phyloP scores from a whole-genome alignment of 2,888 invertebrate genomes.

The Mesorhabditis sp. region DNA sequence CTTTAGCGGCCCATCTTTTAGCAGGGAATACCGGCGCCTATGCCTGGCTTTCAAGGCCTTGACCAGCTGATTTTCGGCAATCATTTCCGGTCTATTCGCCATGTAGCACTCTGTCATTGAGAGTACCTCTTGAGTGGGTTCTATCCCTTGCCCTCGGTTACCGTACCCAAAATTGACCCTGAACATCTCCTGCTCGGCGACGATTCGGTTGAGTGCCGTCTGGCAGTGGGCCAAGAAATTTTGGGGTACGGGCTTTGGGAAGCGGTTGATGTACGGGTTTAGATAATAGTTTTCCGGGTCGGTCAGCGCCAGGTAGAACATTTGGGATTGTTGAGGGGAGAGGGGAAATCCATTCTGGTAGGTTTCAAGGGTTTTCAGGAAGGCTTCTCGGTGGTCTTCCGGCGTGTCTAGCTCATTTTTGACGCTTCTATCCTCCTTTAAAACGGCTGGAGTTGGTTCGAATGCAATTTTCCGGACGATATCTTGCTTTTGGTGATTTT shows the following conservation, averaged over 20 bases:
- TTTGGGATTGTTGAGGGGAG: constrained; percentile 26
- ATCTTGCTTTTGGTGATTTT: too few species aligned
- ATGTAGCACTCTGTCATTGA: constrained; percentile 31
- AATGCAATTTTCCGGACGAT: too few species aligned
- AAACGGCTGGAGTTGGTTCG: too few species aligned
- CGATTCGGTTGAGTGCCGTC: constrained; percentile 13
- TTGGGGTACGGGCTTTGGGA: constrained; percentile 7
- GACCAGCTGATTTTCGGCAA: neutral
- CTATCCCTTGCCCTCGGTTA: constrained; percentile 6
- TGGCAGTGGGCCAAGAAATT: constrained; percentile 7
- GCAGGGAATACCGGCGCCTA: neutral
- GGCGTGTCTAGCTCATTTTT: too few species aligned
- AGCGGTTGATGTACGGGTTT: constrained; percentile 24
- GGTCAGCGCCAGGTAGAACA: constrained; percentile 24
- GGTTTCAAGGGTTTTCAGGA: too few species aligned
- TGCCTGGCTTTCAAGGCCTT: neutral
- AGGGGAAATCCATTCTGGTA: constrained; percentile 8
- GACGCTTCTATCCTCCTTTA: too few species aligned
- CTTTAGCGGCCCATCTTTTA: neutral
- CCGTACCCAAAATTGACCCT: constrained; percentile 16
- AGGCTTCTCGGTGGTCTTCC: too few species aligned
- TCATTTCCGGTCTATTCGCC: neutral
- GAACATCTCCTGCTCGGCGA: constrained; percentile 22
- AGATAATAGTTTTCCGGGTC: constrained; percentile 16
- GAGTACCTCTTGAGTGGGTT: constrained; percentile 18